These are phyloP conservation scores for Sparus aurata DNA, from an alignment of 2,797 vertebrate genomes.

Conservation along the genomic window DNA sequence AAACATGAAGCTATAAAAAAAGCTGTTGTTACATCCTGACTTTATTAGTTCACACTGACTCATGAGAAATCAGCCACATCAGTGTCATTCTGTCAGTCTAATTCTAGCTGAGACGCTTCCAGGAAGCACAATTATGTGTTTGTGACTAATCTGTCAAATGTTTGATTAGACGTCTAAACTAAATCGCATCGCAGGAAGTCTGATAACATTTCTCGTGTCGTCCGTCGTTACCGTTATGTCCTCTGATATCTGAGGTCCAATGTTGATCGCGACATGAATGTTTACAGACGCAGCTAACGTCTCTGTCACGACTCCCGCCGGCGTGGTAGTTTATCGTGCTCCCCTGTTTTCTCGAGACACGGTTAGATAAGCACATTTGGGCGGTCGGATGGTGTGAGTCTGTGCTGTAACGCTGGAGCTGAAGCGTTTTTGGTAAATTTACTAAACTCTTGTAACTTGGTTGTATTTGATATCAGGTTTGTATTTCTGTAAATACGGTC, in stretches of 20 bases:
- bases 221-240: not conserved
- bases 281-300: slow-evolving; percentile 77
- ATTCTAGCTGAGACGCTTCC: not conserved
- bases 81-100: not conserved
- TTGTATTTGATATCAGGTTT: slow-evolving; percentile 84
- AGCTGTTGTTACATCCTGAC: not conserved
- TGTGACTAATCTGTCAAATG: not conserved
- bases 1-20: not conserved
- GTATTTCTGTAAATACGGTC: slow-evolving; percentile 80
- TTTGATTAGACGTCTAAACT: not conserved
- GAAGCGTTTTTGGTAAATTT: slow-evolving; percentile 79
- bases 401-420: slow-evolving; percentile 69
- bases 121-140: not conserved
- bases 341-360: slow-evolving; percentile 71
- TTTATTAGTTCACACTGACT: not conserved
- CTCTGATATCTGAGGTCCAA: slow-evolving; percentile 74
- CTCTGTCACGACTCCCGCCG: slow-evolving; percentile 49
- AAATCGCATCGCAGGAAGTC: not conserved
- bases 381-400: slow-evolving; percentile 67
- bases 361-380: slow-evolving; percentile 84
- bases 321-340: slow-evolving; percentile 68
- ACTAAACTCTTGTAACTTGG: slow-evolving; percentile 77
- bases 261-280: slow-evolving; percentile 74
- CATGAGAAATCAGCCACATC: not conserved
- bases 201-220: not conserved